These are phyloP conservation scores for Catostylus mosaicus DNA, from an alignment of 30 jellyfish, hydroid and myxozoan species.

Conservation along the genomic window DNA sequence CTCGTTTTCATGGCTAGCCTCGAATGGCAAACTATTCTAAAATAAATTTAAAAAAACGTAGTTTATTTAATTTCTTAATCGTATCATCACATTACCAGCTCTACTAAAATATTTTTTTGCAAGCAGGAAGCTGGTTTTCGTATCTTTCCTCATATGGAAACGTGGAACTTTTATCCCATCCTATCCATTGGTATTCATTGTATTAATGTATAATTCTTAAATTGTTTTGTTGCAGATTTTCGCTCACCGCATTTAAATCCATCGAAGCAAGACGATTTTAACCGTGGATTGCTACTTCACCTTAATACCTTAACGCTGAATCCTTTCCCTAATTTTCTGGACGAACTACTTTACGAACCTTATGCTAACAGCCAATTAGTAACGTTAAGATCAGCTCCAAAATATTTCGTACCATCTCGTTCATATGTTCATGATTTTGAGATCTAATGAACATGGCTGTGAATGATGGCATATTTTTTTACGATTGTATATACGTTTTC, in stretches of 20 bases:
- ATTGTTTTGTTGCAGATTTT: constrained; percentile 51
- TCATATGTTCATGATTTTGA: constrained; percentile 62
- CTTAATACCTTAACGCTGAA: constrained; percentile 67
- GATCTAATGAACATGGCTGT: background rate
- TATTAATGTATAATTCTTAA: background rate
- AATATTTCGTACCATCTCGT: constrained; percentile 82
- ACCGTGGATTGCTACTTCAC: constrained; percentile 65
- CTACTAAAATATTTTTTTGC: no score
- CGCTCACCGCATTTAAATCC: constrained; percentile 73
- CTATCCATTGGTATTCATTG: no score
- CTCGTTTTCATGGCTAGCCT: no score
- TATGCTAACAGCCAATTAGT: constrained; percentile 65
- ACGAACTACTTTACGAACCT: constrained; percentile 79
- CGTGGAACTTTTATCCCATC: background rate
- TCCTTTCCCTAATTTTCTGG: constrained; percentile 82
- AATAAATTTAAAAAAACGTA: no score
- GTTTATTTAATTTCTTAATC: no score
- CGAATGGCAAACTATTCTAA: no score
- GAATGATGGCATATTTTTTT: background rate
- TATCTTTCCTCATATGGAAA: no score
- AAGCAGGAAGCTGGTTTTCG: no score
- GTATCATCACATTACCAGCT: no score
- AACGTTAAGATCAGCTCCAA: constrained; percentile 75
- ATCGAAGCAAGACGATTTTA: constrained; percentile 38
- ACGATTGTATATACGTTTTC: background rate